Percentiles rank a stretch among this genome's conserved stretches.
Evolutionary conservation across 1,140 invertebrate species (phyloP).

Genomic region (Carcinoscorpius rotundicauda): DNA sequence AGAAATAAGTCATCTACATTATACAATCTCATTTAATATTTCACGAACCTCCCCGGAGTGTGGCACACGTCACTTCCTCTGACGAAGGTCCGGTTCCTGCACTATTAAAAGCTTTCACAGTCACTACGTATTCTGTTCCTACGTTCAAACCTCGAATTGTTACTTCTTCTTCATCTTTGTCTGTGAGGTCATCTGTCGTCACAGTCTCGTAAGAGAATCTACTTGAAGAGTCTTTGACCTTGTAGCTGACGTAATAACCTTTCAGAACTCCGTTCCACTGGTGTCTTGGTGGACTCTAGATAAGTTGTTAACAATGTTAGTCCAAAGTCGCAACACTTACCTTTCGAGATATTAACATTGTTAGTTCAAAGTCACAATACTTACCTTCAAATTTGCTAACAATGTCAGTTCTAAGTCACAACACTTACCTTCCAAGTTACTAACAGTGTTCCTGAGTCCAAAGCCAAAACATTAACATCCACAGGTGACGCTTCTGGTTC

Average conservation of each 20-base stretch:
- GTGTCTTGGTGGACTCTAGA: slow-evolving; percentile 56
- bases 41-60: no score
- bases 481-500: slow-evolving; percentile 23
- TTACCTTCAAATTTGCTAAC: slow-evolving; percentile 23
- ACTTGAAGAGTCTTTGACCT: slow-evolving; percentile 8
- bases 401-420: slow-evolving; percentile 9
- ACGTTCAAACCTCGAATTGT: slow-evolving; percentile 21
- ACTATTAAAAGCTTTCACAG: slow-evolving; percentile 25
- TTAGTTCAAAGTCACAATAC: background rate
- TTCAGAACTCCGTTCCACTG: slow-evolving; percentile 89
- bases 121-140: slow-evolving; percentile 26
- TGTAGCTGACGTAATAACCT: slow-evolving; percentile 46
- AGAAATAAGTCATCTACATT: no score
- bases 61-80: slow-evolving; percentile 21
- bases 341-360: background rate
- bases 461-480: slow-evolving; percentile 23
- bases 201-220: slow-evolving; percentile 15
- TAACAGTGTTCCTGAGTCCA: slow-evolving; percentile 22
- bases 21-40: no score
- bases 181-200: slow-evolving; percentile 13
- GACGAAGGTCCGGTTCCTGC: slow-evolving; percentile 25
- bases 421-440: slow-evolving; percentile 21
- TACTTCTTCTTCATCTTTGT: slow-evolving; percentile 20
- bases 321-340: no score
- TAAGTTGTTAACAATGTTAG: no score